Base-by-base conservation (phyloP, 1,140 invertebrate genomes). In the Nilaparvata lugens region DNA sequence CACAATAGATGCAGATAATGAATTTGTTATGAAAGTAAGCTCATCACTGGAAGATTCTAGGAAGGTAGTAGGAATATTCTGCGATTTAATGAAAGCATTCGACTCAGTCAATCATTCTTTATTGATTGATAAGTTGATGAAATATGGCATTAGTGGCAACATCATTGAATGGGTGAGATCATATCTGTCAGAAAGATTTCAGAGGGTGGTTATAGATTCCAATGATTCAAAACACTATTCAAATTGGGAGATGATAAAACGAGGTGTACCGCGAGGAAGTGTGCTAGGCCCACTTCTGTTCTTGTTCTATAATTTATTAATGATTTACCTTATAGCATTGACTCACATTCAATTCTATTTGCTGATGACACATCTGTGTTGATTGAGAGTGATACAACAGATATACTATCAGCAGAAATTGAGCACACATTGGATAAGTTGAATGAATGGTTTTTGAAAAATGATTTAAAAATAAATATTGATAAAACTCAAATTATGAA, bases 21-120 rank as follows among this genome's bases (percentile, higher is more conserved):
- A 45, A n/a, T 38, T 38, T 9, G 31, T 13, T 23, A 2, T 31
- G 21, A 2, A n/a, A 16, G n/a, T 45, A 18, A 18, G 51, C 57
- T 21, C 31, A 43, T 3, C 28, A 19, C 25, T 21, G 16, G 14
- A 23, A 52, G 16, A 48, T 56, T 53, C 25, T 40, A 13, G 25
- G 58, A 9, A 38, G 52, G 13, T 51, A 38, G 19, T 58, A 16
- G 60, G 43, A 9, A 52, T 64, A 9, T 62, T 62, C 31, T 58
- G 57, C 9, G 63, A 64, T 21, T n/a, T 64, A 14, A 25, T 18
- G 4, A 62, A 61, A 24, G 60, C 60, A 11, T 64, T 64, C 58
- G 56, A 64, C 25, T 48, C 45, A 7, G 55, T 64, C 2, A 48
- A 64, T 57, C 60, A 54, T 42, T 16, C 31, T 2, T 43, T 62